A percentile compares a stretch with the other conserved stretches of the same genome.
phyloP scores from a whole-genome alignment of 2,797 vertebrate genomes.

The Gymnocypris eckloni region DNA sequence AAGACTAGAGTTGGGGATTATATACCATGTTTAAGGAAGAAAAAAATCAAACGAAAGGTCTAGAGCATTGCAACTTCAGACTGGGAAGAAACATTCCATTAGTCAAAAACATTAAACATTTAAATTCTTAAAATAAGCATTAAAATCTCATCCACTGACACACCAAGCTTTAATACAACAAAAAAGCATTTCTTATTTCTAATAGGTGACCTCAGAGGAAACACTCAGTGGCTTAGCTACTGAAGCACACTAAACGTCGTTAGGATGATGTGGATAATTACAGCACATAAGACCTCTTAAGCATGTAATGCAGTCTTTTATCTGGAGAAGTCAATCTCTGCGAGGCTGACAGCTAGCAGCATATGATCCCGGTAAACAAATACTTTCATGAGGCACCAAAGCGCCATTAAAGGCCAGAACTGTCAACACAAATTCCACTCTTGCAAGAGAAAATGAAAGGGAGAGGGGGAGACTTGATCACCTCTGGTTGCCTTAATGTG shows the following conservation, averaged over 20 bases:
- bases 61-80: conserved; percentile 30
- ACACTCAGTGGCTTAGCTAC: conserved; percentile 77
- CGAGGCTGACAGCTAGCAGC: conserved; percentile 90
- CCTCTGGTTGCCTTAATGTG: conserved; percentile 96
- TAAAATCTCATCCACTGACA: conserved; percentile 61
- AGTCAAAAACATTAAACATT: conserved; percentile 39
- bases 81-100: background rate
- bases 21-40: conserved; percentile 3
- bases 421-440: conserved; percentile 98
- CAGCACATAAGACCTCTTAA: conserved; percentile 82
- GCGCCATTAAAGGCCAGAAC: conserved; percentile 98
- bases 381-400: conserved; percentile 92
- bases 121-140: conserved; percentile 64
- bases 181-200: conserved; percentile 63
- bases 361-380: conserved; percentile 98
- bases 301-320: conserved; percentile 91
- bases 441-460: conserved; percentile 72
- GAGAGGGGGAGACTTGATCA: conserved; percentile 86
- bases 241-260: conserved; percentile 85
- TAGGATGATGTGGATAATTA: conserved; percentile 90
- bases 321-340: conserved; percentile 91
- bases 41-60: conserved; percentile 39
- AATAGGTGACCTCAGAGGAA: conserved; percentile 71
- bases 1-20: conserved; percentile 7
- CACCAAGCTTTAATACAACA: conserved; percentile 66